Base-by-base conservation (phyloP, 2,113 vertebrate species). In the Calypte anna region DNA sequence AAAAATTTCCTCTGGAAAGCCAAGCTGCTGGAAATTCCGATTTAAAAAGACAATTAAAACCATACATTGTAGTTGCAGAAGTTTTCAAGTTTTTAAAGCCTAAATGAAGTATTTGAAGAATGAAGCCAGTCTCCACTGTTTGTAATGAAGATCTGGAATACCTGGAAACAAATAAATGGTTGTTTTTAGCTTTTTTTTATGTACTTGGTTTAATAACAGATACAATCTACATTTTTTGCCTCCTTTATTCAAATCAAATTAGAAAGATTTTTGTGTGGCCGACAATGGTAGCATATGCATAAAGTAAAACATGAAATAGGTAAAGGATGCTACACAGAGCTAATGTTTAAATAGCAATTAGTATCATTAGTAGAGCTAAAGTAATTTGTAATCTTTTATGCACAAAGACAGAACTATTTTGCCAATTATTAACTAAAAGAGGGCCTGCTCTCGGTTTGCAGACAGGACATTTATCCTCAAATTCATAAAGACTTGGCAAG, bases 401-500 rank as follows among this genome's bases (percentile, higher is more conserved):
- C 40, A 83, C 6, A 63, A 88, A 91, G 63, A 77, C 51, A 94
- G 25, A 72, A 84, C 82, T 81, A 27, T 86, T 88, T 76, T 82
- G 77, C 53, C 82, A 96, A 91, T 90, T 86, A 94, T 81, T 95
- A 96, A 96, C 78, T 85, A 76, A 53, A 88, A 91, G 48, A 93
- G 30, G 46, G 73, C 75, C 95, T 90, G 82, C 70, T 73, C 79
- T 83, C 62, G 75, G 62, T 88, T 79, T 59, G 62, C 46, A 72
- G 91, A 83, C 76, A 91, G 83, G 76, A 87, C 77, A 93, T 97
- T 94, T 90, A 95, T 95, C 92, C 84, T 93, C 43, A 89, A 74
- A 95, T 88, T 92, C 88, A 92, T 82, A 86, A 95, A 88, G 86
- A 94, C 68, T 64, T 97, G 96, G 78, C 77, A 96, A 92, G 55